Evolutionary conservation across 1,140 invertebrate species (phyloP), one percentile per base, ranked within the genome.

Genomic region (Vollenhovia emeryi): DNA sequence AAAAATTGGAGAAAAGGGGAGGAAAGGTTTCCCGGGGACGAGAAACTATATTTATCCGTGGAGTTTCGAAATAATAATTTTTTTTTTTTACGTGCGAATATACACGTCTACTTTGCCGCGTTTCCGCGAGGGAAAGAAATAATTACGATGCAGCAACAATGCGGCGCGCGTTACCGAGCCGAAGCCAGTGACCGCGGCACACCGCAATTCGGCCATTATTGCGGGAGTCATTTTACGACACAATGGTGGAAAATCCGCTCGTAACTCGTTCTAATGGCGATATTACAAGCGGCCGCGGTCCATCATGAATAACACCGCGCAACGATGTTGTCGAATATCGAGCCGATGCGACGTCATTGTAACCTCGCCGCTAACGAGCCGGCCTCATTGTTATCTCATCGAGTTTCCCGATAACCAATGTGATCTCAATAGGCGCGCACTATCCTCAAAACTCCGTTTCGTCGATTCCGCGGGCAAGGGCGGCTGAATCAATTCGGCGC

Each of bases 321-420:
- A 55, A 73, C 36, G 50, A 71, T 82, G 66, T 82, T 71, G 64
- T 82, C 78, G 78, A 82, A 55, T 71, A 71, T 82, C 66, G 78
- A 69, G 30, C 78, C 50, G 11, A 57, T 45, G 66, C 87, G 85
- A 89, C 85, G 88, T 87, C 87, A 85, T 88, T 92, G 87, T 89
- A 86, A 87, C 85, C 85, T 68, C 85, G 55, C 52, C 91, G 87
- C 90, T 93, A 94, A 93, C 92, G 93, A 93, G 92, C 93, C 91
- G 89, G 89, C 91, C 90, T 91, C 92, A 90, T 86, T 85, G 88
- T 91, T 92, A 91, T 91, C 82, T 87, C 87, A 76, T 82, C 84
- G 78, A 83, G 74, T 85, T 88, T 86, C 84, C 69, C 43, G 84
- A 83, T 86, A 86, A 75, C 86, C 55, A 64, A 66, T 62, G 52